Conservation (phyloP, 2,888 invertebrate genomes). For the Luperina nickerlii region DNA sequence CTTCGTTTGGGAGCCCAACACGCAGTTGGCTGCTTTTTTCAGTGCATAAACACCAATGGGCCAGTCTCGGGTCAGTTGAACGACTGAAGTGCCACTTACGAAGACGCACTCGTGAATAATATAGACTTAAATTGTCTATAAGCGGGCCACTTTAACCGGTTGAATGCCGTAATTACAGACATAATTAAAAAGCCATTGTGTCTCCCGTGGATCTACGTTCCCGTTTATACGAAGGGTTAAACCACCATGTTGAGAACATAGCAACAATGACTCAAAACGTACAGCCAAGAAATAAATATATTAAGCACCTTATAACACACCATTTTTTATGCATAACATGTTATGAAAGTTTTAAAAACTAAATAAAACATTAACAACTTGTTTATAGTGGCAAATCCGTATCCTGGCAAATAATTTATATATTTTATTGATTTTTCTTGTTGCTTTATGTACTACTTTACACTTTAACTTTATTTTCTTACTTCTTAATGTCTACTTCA, state of each 20-base stretch:
- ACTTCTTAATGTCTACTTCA: background rate
- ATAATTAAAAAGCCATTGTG: too few relatives aligned
- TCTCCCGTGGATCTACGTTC: too few relatives aligned
- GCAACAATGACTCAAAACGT: conserved; percentile 1
- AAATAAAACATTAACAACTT: too few relatives aligned
- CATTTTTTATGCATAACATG: too few relatives aligned
- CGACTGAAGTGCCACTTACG: conserved; percentile 17
- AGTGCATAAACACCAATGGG: conserved; percentile 1
- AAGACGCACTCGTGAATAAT: conserved; percentile 44
- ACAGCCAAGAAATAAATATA: background rate
- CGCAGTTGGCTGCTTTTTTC: background rate
- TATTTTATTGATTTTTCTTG: background rate
- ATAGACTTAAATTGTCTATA: conserved; percentile 41
- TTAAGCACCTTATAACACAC: too few relatives aligned
- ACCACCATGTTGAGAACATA: conserved; percentile 2
- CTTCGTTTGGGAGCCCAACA: too few relatives aligned
- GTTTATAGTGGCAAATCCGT: too few relatives aligned
- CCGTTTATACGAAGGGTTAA: background rate
- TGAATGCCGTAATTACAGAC: too few relatives aligned
- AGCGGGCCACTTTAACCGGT: conserved; percentile 21
- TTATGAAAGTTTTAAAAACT: too few relatives aligned
- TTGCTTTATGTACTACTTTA: background rate
- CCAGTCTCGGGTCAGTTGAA: conserved; percentile 6
- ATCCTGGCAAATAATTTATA: too few relatives aligned
- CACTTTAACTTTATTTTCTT: too few relatives aligned